A percentile compares a stretch with the other conserved stretches of the same genome.
These are phyloP conservation scores for Tapirus terrestris DNA, from an alignment of 2,113 vertebrate genomes.

Conservation along the genomic window DNA sequence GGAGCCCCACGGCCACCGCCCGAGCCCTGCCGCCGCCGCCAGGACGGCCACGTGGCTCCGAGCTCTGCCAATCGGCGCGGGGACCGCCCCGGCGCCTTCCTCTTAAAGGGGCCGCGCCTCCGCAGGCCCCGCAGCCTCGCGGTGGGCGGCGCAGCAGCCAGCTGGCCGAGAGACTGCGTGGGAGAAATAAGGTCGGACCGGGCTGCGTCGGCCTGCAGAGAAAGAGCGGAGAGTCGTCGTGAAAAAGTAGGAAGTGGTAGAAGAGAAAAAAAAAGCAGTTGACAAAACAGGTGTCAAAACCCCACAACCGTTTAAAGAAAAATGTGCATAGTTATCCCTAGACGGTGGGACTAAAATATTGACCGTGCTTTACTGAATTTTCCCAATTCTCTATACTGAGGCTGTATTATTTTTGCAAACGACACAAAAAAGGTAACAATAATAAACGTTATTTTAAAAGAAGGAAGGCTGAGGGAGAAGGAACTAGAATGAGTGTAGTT, in stretches of 20 bases:
- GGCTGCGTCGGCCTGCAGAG: fast-evolving
- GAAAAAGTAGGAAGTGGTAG: background rate
- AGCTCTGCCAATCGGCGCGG: conserved; percentile 70
- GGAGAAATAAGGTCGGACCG: fast-evolving
- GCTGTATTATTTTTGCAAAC: background rate
- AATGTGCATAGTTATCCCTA: background rate
- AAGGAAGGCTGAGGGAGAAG: background rate
- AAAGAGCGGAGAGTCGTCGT: background rate
- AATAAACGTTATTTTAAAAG: background rate
- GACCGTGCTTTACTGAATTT: background rate
- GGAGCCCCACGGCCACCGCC: background rate
- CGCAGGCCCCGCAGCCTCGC: fast-evolving
- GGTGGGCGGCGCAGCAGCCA: fast-evolving
- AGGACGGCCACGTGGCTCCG: conserved; percentile 71
- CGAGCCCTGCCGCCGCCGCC: fast-evolving
- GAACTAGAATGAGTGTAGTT: background rate
- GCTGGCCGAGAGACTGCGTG: fast-evolving
- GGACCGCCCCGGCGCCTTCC: background rate
- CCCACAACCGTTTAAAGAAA: background rate
- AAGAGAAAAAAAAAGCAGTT: background rate
- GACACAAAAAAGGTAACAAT: background rate
- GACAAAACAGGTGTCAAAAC: background rate
- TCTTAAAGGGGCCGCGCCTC: conserved; percentile 72
- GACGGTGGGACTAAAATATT: background rate
- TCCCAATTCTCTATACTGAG: background rate